phyloP scores from a whole-genome alignment of 2,888 invertebrate genomes.

The Dasysyrphus albostriatus region DNA sequence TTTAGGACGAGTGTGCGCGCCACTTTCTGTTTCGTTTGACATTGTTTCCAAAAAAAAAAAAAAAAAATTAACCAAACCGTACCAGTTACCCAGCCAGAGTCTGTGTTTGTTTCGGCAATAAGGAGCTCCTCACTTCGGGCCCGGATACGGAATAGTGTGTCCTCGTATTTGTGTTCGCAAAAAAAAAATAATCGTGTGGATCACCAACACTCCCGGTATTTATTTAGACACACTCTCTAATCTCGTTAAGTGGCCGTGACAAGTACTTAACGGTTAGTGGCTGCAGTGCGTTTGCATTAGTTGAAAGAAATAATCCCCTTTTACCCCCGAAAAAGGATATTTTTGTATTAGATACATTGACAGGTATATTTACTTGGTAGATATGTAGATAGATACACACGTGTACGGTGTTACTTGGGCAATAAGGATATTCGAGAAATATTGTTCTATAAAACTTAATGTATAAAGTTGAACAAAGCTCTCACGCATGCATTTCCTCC shows the following conservation, averaged over 20 bases:
- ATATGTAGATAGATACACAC: constrained; percentile 6
- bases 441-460: constrained; percentile 48
- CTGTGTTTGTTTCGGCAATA: constrained; percentile 43
- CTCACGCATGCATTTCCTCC: constrained; percentile 50
- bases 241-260: constrained; percentile 28
- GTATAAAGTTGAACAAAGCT: constrained; percentile 60
- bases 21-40: constrained; percentile 71
- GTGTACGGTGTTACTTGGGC: constrained; percentile 11
- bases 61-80: not conserved
- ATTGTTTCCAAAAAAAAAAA: constrained; percentile 44
- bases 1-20: constrained; percentile 68
- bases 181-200: constrained; percentile 44
- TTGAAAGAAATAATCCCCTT: not conserved
- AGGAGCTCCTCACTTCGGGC: constrained; percentile 50
- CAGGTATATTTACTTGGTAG: not conserved
- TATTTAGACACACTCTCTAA: constrained; percentile 14
- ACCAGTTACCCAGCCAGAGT: constrained; percentile 19
- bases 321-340: not conserved
- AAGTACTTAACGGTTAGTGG: constrained; percentile 21
- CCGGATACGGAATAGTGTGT: constrained; percentile 49
- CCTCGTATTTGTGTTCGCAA: constrained; percentile 33
- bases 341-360: constrained; percentile 6
- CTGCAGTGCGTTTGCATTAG: constrained; percentile 23
- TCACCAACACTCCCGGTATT: constrained; percentile 12
- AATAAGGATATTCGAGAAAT: not conserved